A percentile compares a stretch with the other conserved stretches of the same genome.
Conservation (phyloP, 1,140 invertebrate species). For the Saccostrea glomerata region DNA sequence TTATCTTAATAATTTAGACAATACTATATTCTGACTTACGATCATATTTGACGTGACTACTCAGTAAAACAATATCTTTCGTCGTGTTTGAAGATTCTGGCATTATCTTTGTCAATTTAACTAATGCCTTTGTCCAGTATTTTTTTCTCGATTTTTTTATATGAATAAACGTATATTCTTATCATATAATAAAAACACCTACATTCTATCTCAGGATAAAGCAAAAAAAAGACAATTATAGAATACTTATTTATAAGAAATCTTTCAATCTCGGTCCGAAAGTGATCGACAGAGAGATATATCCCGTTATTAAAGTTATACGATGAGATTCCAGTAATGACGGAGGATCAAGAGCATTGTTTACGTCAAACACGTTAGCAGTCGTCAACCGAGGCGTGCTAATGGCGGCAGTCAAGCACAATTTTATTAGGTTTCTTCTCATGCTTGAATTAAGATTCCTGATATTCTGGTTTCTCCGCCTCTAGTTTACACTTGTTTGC, state of each 20-base stretch:
- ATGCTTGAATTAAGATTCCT: not conserved
- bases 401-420: not conserved
- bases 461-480: not conserved
- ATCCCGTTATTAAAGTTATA: no score
- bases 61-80: not conserved
- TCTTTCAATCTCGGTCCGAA: no score
- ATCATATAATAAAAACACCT: no score
- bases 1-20: not conserved
- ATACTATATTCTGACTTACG: not conserved
- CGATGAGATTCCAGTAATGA: not conserved
- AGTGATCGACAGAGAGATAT: no score
- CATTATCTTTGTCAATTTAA: not conserved
- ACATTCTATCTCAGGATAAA: no score
- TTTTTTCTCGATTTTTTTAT: not conserved
- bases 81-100: not conserved
- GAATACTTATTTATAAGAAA: no score
- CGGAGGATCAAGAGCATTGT: not conserved
- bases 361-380: not conserved
- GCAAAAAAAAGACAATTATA: no score
- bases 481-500: not conserved
- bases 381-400: not conserved
- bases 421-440: not conserved
- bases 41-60: not conserved
- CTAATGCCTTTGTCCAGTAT: not conserved
- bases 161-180: not conserved